These are phyloP conservation scores for Eclectus roratus DNA, from an alignment of 2,113 vertebrate genomes.

Conservation along the genomic window DNA sequence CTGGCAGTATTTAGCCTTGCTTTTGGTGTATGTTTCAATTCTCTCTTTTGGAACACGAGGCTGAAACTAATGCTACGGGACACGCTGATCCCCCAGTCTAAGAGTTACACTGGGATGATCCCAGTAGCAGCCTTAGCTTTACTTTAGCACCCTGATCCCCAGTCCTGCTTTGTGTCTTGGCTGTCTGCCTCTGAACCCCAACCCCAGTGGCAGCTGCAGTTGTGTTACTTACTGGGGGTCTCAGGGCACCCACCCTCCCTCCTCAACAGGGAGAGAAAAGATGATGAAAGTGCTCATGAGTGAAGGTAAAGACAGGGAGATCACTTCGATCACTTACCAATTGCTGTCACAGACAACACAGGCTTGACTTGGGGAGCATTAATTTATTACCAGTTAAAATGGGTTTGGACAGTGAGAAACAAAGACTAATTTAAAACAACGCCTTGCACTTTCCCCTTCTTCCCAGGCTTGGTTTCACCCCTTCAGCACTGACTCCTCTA, in stretches of 20 bases:
- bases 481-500: neutral
- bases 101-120: neutral
- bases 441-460: neutral
- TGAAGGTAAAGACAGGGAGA: neutral
- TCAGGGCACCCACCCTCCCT: neutral
- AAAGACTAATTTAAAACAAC: neutral
- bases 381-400: neutral
- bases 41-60: neutral
- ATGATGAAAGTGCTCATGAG: neutral
- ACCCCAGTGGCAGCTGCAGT: neutral
- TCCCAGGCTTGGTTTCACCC: neutral
- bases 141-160: neutral
- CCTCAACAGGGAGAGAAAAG: neutral
- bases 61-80: neutral
- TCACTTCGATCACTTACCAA: neutral
- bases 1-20: neutral
- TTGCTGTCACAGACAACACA: neutral
- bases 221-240: neutral
- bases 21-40: neutral
- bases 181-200: neutral
- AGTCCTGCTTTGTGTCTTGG: neutral
- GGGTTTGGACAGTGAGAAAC: neutral
- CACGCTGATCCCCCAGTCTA: rapidly evolving
- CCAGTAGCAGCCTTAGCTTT: neutral
- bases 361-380: neutral